Evolutionary conservation across 2,113 vertebrate species (phyloP), one percentile per base, ranked within the genome.

Genomic region (Callipepla californica): DNA sequence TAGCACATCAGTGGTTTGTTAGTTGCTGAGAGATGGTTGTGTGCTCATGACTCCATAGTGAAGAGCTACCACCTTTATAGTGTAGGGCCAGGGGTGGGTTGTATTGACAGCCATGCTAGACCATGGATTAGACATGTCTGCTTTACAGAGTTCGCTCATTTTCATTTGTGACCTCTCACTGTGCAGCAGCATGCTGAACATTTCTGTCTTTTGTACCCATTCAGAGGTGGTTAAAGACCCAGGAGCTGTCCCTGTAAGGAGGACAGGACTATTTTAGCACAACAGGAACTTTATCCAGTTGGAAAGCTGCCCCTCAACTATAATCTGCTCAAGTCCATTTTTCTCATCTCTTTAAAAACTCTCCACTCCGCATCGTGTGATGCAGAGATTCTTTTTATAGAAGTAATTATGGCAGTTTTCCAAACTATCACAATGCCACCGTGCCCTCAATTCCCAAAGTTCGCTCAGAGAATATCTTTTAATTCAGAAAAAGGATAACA

Each of bases 391-490:
- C 95, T 96, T 93, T 92, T 81, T 66, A 80, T 17, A 82, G 51
- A 73, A 73, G 50, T 94, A 87, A 89, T 88, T 92, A 93, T 26
- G 79, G 7, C 59, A 90, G 55, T 89, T 96, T 97, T 80, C 79
- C 84, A 92, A 90, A 77, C 1, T 13, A 80, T 89, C 83, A 72
- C 45, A 93, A 61, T 82, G 83, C 65, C 40, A 58, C 68, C 2
- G 2, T 93, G 75, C 70, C 42, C 80, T 95, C 83, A 84, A 51
- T 90, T 94, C 89, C 69, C 68, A 77, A 90, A 45, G 58, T 15
- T 28, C 44, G 50, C 26, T 91, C 72, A 42, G 80, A 77, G 59
- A 97, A 87, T 86, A 77, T 86, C 7, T 85, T 75, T 84, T 85
- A 78, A 91, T 93, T 95, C 59, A 90, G 66, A 86, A 94, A 74